phyloP scores from a whole-genome alignment of 2,888 invertebrate genomes.

The Myopa tessellatipennis region DNA sequence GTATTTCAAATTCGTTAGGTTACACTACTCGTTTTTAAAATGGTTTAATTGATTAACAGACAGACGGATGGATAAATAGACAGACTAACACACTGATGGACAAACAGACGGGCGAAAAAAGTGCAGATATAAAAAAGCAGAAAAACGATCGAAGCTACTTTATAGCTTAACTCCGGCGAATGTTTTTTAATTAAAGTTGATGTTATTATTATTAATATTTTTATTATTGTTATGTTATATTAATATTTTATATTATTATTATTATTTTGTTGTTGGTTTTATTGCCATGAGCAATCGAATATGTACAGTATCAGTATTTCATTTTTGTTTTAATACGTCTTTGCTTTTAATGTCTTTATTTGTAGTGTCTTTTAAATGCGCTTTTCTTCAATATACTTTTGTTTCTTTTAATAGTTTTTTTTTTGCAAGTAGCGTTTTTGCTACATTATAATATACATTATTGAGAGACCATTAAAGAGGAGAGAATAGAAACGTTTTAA shows the following conservation, averaged over 20 bases:
- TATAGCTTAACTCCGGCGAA: not conserved
- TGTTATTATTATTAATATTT: not conserved
- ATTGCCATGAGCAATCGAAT: slow-evolving; percentile 38
- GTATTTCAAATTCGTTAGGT: slow-evolving; percentile 6
- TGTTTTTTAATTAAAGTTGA: not conserved
- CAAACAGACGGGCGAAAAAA: not conserved
- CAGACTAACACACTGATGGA: too few species aligned
- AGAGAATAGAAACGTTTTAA: too few species aligned
- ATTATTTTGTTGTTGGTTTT: slow-evolving; percentile 10
- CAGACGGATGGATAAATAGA: not conserved
- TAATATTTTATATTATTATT: not conserved
- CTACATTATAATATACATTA: not conserved
- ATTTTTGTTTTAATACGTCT: slow-evolving; percentile 3
- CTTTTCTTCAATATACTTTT: too few species aligned
- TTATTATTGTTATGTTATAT: not conserved
- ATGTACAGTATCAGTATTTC: not conserved
- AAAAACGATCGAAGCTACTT: not conserved
- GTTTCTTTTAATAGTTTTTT: too few species aligned
- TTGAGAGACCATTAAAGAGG: too few species aligned
- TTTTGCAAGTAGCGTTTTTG: not conserved
- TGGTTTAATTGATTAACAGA: not conserved
- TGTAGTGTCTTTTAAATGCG: not conserved
- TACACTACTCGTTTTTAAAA: not conserved
- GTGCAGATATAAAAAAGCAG: not conserved
- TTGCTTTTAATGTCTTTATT: not conserved